phyloP scores from a whole-genome alignment of 2,113 vertebrate species.

The Pagrus major region DNA sequence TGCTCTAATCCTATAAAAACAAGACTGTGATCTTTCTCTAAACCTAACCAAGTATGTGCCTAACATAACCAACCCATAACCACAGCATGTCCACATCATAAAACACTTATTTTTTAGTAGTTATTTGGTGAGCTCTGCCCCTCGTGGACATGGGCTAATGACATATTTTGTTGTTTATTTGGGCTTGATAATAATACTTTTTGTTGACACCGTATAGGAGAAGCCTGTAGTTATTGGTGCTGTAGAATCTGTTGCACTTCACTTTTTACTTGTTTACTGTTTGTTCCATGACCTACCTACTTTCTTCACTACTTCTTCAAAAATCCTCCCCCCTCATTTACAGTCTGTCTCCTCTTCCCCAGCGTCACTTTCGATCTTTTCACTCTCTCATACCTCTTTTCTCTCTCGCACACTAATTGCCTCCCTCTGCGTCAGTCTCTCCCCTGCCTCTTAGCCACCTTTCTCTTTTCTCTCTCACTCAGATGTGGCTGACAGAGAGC shows the following conservation, averaged over 20 bases:
- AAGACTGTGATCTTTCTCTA: no score
- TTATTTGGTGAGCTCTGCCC: background rate
- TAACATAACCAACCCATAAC: no score
- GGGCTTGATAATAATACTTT: background rate
- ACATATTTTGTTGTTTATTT: background rate
- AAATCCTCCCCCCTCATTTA: slow-evolving; percentile 17
- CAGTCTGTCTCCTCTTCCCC: slow-evolving; percentile 19
- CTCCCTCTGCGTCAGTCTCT: slow-evolving; percentile 44
- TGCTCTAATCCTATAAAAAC: no score
- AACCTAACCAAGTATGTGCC: no score
- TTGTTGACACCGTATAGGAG: background rate
- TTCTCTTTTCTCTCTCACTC: slow-evolving; percentile 21
- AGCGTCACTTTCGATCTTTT: slow-evolving; percentile 55
- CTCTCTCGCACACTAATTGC: slow-evolving; percentile 57
- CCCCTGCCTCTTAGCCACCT: slow-evolving; percentile 35
- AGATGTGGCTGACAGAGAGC: slow-evolving; percentile 15
- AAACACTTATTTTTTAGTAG: no score
- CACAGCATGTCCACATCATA: no score
- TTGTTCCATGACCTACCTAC: slow-evolving; percentile 8
- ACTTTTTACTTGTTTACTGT: background rate
- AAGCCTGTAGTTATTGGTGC: background rate
- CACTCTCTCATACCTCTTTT: slow-evolving; percentile 24
- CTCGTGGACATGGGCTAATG: no score
- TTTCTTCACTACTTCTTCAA: slow-evolving; percentile 21
- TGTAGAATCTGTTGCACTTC: background rate